phyloP scores from a whole-genome alignment of 2,797 vertebrate species.

The Antennarius maculatus region DNA sequence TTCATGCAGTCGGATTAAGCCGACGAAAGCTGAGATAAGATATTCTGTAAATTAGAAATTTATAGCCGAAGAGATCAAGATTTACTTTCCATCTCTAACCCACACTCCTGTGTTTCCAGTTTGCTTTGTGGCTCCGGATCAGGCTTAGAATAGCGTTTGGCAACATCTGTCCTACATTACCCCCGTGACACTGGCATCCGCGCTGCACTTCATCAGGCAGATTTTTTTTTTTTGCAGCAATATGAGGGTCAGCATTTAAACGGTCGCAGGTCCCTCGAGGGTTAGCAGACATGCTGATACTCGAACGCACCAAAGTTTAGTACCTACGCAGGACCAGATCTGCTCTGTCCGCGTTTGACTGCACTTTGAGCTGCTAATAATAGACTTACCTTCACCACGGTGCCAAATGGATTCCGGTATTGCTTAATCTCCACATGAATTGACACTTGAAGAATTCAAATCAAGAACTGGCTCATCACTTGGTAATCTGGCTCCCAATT shows the following conservation, averaged over 20 bases:
- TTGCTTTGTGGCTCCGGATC: slow-evolving; percentile 60
- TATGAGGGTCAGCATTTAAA: slow-evolving; percentile 37
- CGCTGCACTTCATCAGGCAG: slow-evolving; percentile 66
- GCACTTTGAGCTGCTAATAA: neutral
- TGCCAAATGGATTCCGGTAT: neutral
- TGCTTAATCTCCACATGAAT: neutral
- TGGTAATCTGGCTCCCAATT: neutral
- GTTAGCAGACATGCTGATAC: slow-evolving; percentile 4
- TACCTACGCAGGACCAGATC: slow-evolving; percentile 2
- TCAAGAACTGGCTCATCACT: neutral
- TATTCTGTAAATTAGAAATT: slow-evolving; percentile 57
- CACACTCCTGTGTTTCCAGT: neutral
- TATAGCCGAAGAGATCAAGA: slow-evolving; percentile 47
- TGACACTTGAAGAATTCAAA: neutral
- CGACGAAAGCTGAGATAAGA: slow-evolving; percentile 22
- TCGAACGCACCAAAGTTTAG: slow-evolving; percentile 15
- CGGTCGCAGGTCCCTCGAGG: slow-evolving; percentile 19
- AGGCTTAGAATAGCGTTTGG: slow-evolving; percentile 52
- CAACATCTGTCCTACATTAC: slow-evolving; percentile 74
- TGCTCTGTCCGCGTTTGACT: neutral
- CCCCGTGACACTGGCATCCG: slow-evolving; percentile 59
- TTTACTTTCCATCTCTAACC: slow-evolving; percentile 19
- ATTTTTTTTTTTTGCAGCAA: slow-evolving; percentile 50
- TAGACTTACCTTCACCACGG: neutral
- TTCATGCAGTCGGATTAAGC: slow-evolving; percentile 49